Base-by-base conservation (phyloP, 2,888 invertebrate species). In the Kryphioiulus occultus region DNA sequence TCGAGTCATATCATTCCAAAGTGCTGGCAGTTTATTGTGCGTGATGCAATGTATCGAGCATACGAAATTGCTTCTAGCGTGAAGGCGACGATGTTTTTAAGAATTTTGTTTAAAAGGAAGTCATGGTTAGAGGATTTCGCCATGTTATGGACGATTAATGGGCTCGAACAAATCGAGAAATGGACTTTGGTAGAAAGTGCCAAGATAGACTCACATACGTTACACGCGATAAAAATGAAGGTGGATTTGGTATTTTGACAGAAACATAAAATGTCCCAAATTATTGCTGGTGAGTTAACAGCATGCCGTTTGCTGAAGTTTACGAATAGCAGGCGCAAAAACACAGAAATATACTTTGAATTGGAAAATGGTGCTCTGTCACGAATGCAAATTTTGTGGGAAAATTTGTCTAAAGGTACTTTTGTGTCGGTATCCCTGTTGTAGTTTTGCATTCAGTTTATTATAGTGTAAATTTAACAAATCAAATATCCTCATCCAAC, bases 121-220 rank as follows among this genome's bases (percentile, higher is more conserved):
- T 78, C 78, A 78, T 78, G 26, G 78, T 30, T 22, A 78, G 26
- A 30, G 15, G 30, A 22, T 15, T 78, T 30, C 26, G 12, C 30
- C 78, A 78, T 78, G 78, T 78, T 78, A 78, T 78, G 78, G 78
- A 15, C 78, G 78, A 78, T 78, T 78, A 78, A 78, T 30, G 78
- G 78, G 26, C 78, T 30, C 26, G 78, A 78, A 78, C 15, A 78
- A 78, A 78, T 78, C 78, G 78, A 78, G 78, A 78, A 78, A 78
- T 30, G 78, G 78, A 78, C 78, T 78, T 78, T 78, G 78, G 30
- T 15, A 15, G 78, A 78, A 78, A 78, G 78, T 78, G 78, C 78
- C 12, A 15, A 30, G 15, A 30, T 78, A n/a, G 68, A n/a, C 26
- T 26, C 78, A 22, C 78, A 78, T 78, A 26, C 22, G 78, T 78